Evolutionary conservation across 2,888 invertebrate genomes (phyloP).

Genomic region (Marasmarcha lunaedactyla): DNA sequence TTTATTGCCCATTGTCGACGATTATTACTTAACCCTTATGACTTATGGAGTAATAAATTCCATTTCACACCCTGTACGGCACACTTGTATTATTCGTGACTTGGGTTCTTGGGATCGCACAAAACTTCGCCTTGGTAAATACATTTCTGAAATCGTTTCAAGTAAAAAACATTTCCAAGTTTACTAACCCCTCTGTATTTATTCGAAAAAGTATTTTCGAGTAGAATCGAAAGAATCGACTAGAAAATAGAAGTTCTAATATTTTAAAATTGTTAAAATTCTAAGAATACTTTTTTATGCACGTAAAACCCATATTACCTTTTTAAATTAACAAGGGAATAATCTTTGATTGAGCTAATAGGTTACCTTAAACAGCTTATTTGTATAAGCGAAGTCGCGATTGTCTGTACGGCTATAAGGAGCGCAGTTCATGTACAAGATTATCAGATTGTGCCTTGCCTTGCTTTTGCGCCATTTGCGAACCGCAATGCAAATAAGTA

Average conservation of each 20-base stretch:
- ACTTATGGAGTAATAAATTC: conserved; percentile 68
- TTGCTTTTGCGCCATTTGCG: conserved; percentile 22
- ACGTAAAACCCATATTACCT: too few species aligned
- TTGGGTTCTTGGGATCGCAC: conserved; percentile 1
- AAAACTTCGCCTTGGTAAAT: conserved; percentile 2
- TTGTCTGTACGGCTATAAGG: conserved; percentile 31
- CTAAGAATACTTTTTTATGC: too few species aligned
- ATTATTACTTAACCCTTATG: conserved; percentile 68
- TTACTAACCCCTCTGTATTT: too few species aligned
- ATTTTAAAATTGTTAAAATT: too few species aligned
- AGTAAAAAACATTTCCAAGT: too few species aligned
- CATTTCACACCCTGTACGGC: conserved; percentile 41
- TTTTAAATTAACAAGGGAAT: conserved; percentile 22
- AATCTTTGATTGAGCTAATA: conserved; percentile 40
- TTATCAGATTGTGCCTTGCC: conserved; percentile 32
- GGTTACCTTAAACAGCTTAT: conserved; percentile 42
- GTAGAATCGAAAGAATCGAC: too few species aligned
- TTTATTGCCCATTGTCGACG: conserved; percentile 68
- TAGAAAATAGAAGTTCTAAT: too few species aligned
- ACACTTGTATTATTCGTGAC: conserved; percentile 18
- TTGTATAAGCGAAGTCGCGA: conserved; percentile 39
- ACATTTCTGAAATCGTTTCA: conserved; percentile 2
- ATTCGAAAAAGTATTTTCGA: too few species aligned
- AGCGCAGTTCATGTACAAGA: conserved; percentile 31
- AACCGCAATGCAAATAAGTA: conserved; percentile 15